phyloP scores from a whole-genome alignment of 2,888 invertebrate genomes.

The Pammene fasciana region DNA sequence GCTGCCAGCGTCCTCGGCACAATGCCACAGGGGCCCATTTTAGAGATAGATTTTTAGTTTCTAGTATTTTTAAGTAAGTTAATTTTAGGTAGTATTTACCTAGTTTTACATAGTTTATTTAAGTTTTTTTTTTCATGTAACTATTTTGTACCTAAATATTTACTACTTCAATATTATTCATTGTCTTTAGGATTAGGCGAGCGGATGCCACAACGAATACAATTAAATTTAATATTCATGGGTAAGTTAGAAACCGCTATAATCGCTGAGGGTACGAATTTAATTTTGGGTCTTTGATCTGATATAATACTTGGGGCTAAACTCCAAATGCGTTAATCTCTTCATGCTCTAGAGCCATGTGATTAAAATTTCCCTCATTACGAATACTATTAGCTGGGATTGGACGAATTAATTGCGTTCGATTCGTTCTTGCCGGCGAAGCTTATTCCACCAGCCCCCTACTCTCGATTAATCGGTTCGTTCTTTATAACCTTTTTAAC shows the following conservation, averaged over 20 bases:
- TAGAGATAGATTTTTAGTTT: no score
- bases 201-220: slow-evolving; percentile 45
- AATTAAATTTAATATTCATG: slow-evolving; percentile 67
- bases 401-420: slow-evolving; percentile 47
- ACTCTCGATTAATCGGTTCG: slow-evolving; percentile 30
- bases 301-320: slow-evolving; percentile 63
- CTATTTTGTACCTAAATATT: no score
- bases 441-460: slow-evolving; percentile 41
- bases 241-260: slow-evolving; percentile 58
- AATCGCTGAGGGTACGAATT: slow-evolving; percentile 61
- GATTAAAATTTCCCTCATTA: slow-evolving; percentile 62
- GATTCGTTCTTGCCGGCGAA: slow-evolving; percentile 42
- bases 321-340: slow-evolving; percentile 59
- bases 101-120: no score
- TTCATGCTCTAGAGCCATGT: slow-evolving; percentile 50
- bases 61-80: no score
- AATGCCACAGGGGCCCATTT: no score
- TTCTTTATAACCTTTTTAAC: slow-evolving; percentile 35
- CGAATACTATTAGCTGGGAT: slow-evolving; percentile 50
- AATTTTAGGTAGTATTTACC: no score
- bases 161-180: slow-evolving; percentile 30
- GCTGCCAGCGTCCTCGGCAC: no score
- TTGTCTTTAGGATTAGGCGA: slow-evolving; percentile 31
- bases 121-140: no score
- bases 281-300: slow-evolving; percentile 66